Evolutionary conservation across 2,113 vertebrate genomes (phyloP), one percentile per base, ranked within the genome.

Genomic region (Oriolus oriolus): DNA sequence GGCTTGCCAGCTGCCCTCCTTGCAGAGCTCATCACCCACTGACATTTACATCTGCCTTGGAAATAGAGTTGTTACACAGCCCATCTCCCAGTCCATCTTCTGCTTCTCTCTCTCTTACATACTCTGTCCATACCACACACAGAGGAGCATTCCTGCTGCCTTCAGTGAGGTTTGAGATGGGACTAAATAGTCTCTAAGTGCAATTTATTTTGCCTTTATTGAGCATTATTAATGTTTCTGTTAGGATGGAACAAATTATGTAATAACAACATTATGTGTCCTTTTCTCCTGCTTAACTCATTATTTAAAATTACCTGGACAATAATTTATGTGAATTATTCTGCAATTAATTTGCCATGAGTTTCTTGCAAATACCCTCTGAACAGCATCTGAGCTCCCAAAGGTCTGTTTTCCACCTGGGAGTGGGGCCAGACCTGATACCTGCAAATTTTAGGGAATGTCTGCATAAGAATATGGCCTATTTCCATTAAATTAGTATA

Each of bases 271-370:
- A n/a, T n/a, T n/a, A n/a, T 35, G 37, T 56, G 45, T 76, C 31
- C 28, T 93, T 92, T 87, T 33, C 49, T 84, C 28, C 44, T 68
- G 35, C 77, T 91, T 78, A 77, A 93, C 75, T 96, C 83, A 92
- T 94, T 94, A 82, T 81, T 96, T 82, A 61, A 76, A 87, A 96
- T 87, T 94, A 92, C 15, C 53, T 65, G 92, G 49, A 77, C 47
- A 92, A 92, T 75, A 93, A 96, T 87, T 94, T 92, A 92, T 87
- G 65, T 84, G 76, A 90, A 73, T 84, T 76, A 95, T 89, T 91
- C 93, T 79, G 65, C 90, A 94, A 93, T 78, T 93, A 89, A 94
- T 92, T 94, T 84, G 57, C 47, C 17, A 5, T 31, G 28, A 84
- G 35, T 56, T 94, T 71, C 73, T 93, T 89, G 77, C 69, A 93